These are phyloP conservation scores for Agriotes lineatus DNA, from an alignment of 2,888 invertebrate species.

Conservation along the genomic window DNA sequence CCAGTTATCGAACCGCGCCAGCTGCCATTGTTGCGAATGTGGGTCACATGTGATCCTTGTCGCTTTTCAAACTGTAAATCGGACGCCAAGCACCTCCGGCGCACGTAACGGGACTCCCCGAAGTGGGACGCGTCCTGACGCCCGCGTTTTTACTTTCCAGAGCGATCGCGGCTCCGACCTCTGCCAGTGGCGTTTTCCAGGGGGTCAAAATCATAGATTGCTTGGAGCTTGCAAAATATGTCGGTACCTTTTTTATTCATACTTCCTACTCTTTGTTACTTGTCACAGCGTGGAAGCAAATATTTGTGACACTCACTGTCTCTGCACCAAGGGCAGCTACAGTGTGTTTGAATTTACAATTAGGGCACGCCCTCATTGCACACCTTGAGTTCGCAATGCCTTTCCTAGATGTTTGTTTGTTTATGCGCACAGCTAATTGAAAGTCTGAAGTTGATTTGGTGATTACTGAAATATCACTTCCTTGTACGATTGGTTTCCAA, in stretches of 20 bases:
- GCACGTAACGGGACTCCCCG: conserved; percentile 31
- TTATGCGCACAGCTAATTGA: not conserved
- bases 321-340: conserved; percentile 1
- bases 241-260: too few species aligned
- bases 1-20: conserved; percentile 11
- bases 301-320: too few species aligned
- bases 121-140: conserved; percentile 32
- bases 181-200: not conserved
- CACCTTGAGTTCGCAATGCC: conserved; percentile 4
- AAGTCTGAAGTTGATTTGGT: not conserved
- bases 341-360: conserved; percentile 13
- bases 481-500: too few species aligned
- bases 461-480: too few species aligned
- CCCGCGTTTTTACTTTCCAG: conserved; percentile 40
- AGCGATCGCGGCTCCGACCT: not conserved
- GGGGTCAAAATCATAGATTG: too few species aligned
- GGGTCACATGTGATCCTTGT: conserved; percentile 28
- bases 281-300: too few species aligned
- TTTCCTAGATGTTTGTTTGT: not conserved
- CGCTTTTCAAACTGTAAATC: conserved; percentile 43
- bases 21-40: conserved; percentile 23
- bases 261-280: too few species aligned
- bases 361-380: not conserved
- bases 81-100: conserved; percentile 38
- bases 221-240: too few species aligned